Base-by-base conservation (phyloP, 2,888 invertebrate genomes). In the Spodoptera exigua region DNA sequence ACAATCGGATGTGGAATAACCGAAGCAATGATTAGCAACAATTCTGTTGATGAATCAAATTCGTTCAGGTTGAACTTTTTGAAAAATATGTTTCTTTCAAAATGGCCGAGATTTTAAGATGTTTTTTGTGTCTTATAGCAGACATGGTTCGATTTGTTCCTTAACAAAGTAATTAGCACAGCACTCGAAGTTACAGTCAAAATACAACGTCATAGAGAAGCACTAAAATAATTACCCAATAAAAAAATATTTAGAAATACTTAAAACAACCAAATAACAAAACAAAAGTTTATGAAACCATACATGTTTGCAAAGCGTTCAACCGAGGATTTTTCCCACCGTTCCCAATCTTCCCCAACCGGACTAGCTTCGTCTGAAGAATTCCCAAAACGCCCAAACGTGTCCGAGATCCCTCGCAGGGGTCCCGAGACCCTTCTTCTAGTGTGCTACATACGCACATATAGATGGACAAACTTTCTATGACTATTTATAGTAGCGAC, bases 331-430 rank as follows among this genome's bases (percentile, higher is more conserved):
- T 81, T 76, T 81, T 78, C 81, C 72, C 79, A 82, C 78, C 74
- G 76, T 78, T 65, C 79, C 61, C 83, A 88, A 85, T 86, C 79
- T 82, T 81, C 75, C 61, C 66, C 69, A 70, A 68, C 76, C 78
- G 75, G 82, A 84, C 82, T 84, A 80, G 85, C 85, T 79, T 78
- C 70, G 72, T 78, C 67, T 75, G 65, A 68, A 70, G 87, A 85
- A 89, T 90, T 89, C 87, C 88, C 86, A 72, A 81, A 85, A 79
- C 85, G 85, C 87, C 86, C 74, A 69, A 71, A 85, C 85, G 84
- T 84, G 83, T 81, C 83, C 79, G 69, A 79, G 78, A 79, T 80
- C 85, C 87, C 84, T 82, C 75, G 56, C 46, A 59, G 62, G 82
- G 86, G 83, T 69, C 76, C 74, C 63, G 56, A 68, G 79, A 83